A percentile compares a stretch with the other conserved stretches of the same genome.
phyloP scores from a whole-genome alignment of 2,888 invertebrate species.

The Cerastis leucographa region DNA sequence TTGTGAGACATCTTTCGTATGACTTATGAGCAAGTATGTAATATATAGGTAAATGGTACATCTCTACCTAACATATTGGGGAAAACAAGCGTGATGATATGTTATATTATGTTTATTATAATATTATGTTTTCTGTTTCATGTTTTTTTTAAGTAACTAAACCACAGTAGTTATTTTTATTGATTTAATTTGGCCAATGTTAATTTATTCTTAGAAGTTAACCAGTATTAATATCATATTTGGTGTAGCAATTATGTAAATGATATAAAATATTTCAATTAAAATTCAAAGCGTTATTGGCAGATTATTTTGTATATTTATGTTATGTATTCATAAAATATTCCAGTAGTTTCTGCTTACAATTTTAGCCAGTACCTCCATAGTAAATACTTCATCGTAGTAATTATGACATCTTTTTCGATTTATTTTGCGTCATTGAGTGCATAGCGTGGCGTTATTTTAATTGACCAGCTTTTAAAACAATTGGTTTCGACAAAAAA shows the following conservation, averaged over 20 bases:
- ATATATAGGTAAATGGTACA: not conserved
- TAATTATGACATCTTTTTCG: not conserved
- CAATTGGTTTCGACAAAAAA: constrained; percentile 2
- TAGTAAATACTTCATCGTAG: not conserved
- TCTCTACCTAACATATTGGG: not conserved
- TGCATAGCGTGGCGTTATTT: constrained; percentile 25
- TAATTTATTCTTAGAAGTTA: not conserved
- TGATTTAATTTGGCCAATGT: not conserved
- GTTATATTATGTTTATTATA: too few species aligned
- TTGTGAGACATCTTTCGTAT: constrained; percentile 5
- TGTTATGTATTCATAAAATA: constrained; percentile 5
- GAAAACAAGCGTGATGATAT: not conserved
- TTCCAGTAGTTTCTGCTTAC: not conserved
- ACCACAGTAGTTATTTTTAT: not conserved
- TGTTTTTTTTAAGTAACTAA: not conserved
- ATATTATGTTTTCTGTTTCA: not conserved
- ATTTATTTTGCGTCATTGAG: not conserved
- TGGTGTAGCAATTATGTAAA: not conserved
- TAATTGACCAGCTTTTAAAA: constrained; percentile 3
- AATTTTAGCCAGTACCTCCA: too few species aligned
- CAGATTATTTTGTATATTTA: constrained; percentile 3
- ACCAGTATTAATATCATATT: not conserved
- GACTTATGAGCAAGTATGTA: not conserved
- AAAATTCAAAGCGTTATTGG: constrained; percentile 11
- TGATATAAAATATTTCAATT: not conserved